Evolutionary conservation across 2,888 invertebrate genomes (phyloP), one percentile per base, ranked within the genome.

Genomic region (Megalurothrips usitatus): DNA sequence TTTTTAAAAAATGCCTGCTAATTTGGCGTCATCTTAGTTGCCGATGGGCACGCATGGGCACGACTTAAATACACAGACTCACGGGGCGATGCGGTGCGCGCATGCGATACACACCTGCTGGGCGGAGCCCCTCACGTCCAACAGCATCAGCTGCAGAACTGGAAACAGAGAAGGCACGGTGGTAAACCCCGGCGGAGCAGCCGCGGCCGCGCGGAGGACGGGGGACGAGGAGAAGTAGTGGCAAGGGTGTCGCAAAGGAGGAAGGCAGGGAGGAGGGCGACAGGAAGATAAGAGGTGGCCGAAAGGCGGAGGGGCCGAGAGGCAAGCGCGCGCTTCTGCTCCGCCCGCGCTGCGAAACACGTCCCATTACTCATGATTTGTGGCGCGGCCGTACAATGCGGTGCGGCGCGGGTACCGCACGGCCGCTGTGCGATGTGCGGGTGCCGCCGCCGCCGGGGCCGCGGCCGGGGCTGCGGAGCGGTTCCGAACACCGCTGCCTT

Each of bases 81-180:
- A 81, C 34, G 63, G 83, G 52, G 52, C 52, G 11, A 14, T 14
- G 52, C 52, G 52, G 52, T 17, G 52, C 52, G 14, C 34, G 6
- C 34, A 43, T 43, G 34, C 34, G 34, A 43, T 43, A 43, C 34
- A 4, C 34, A 43, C 34, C 34, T 43, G 19, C 14, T 58, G 58
- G 12, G 68, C 26, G 0, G 68, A 26, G 68, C 26, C 12, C 68
- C 26, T n/a, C 68, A 75, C 68, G 68, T 75, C 68, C 68, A 75
- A 26, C 8, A 75, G 68, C 34, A 82, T 43, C 6, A 82, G 49
- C 58, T 83, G 83, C 58, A 83, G 34, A 17, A 82, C 83, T 83
- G 82, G 43, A 82, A 83, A 17, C 49, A 23, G 68, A 43, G 34
- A 6, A 43, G 34, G 34, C 34, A 2, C 6, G 34, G 34, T 43